These are phyloP conservation scores for Perca flavescens DNA, from an alignment of 2,113 vertebrate genomes.

Conservation along the genomic window DNA sequence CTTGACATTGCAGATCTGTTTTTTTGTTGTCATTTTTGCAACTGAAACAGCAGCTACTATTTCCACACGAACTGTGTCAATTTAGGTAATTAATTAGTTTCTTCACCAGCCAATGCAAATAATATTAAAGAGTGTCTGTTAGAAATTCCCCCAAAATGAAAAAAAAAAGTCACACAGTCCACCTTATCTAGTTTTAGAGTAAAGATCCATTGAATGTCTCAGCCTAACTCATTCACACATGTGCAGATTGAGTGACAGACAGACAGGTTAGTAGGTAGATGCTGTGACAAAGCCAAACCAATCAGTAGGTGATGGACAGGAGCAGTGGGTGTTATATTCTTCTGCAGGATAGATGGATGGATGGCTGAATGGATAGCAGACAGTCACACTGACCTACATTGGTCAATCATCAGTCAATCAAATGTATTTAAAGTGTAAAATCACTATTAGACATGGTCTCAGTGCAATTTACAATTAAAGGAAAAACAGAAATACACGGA, in stretches of 20 bases:
- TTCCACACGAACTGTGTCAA: background rate
- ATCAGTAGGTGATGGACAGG: constrained; percentile 47
- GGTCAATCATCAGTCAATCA: no score
- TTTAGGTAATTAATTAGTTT: background rate
- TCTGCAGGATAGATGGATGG: background rate
- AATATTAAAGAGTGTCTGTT: background rate
- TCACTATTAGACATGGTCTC: no score
- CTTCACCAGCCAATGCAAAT: background rate
- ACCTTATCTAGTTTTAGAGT: background rate
- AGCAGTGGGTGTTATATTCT: constrained; percentile 23
- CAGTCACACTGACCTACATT: constrained; percentile 6
- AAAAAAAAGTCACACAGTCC: background rate
- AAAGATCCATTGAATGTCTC: background rate
- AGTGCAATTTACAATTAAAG: no score
- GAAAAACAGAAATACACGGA: no score
- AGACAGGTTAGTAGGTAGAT: constrained; percentile 10
- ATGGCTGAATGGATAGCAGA: constrained; percentile 4
- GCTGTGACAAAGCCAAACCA: constrained; percentile 20
- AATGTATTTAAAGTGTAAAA: no score
- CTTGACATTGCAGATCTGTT: background rate
- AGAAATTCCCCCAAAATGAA: background rate
- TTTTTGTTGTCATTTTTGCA: background rate
- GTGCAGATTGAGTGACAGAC: constrained; percentile 3
- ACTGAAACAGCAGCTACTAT: background rate
- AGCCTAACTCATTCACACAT: background rate